Conservation (phyloP, 2,797 vertebrate species). For the Pristis pectinata region DNA sequence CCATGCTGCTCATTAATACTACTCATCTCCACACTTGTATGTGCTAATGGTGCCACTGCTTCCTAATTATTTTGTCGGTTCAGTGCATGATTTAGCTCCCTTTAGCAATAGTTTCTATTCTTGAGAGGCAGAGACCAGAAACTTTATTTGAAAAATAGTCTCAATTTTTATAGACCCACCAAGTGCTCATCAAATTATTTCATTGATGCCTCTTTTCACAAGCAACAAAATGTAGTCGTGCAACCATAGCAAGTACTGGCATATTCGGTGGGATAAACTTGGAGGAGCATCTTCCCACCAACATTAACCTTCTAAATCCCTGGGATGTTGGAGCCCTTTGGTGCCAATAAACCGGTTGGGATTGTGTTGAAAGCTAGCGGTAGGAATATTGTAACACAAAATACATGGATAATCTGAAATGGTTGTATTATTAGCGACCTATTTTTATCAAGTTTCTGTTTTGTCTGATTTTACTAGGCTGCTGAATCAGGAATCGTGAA, state of each 20-base stretch:
- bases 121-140: too few species aligned
- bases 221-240: background rate
- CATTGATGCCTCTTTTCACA: too few species aligned
- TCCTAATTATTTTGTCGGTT: too few species aligned
- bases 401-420: background rate
- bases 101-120: too few species aligned
- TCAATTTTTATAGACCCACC: too few species aligned
- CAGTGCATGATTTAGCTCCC: too few species aligned
- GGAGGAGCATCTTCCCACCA: background rate
- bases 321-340: background rate
- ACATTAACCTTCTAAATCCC: background rate
- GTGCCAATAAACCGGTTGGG: background rate
- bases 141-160: too few species aligned
- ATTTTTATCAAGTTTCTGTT: constrained; percentile 40
- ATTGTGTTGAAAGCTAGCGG: background rate
- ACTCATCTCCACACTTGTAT: too few species aligned
- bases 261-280: background rate
- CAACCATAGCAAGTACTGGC: background rate
- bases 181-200: too few species aligned
- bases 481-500: constrained; percentile 98
- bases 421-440: background rate
- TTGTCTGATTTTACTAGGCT: constrained; percentile 63
- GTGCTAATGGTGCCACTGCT: too few species aligned
- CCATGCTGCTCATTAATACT: too few species aligned
- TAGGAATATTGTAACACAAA: background rate